A percentile compares a stretch with the other conserved stretches of the same genome.
Evolutionary conservation across 2,888 invertebrate species (phyloP).

Genomic region (Mystacides longicornis): DNA sequence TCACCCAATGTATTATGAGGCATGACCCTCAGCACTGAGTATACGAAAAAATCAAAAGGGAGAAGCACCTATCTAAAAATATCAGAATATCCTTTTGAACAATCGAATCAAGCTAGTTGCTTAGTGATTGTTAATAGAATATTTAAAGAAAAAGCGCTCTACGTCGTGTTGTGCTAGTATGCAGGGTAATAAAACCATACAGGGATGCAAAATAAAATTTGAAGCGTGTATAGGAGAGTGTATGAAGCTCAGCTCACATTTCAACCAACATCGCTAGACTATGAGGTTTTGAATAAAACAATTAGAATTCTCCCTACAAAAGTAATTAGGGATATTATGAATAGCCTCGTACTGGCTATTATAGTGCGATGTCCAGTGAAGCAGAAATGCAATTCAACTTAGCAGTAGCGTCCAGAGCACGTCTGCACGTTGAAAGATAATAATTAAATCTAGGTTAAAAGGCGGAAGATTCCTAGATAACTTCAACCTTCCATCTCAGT

Average conservation of each 20-base stretch:
- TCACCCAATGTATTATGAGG: too few species aligned
- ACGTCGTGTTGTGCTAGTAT: neutral
- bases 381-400: constrained; percentile 14
- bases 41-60: too few species aligned
- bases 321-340: constrained; percentile 28
- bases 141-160: too few species aligned
- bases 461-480: neutral
- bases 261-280: constrained; percentile 11
- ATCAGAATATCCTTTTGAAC: too few species aligned
- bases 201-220: neutral
- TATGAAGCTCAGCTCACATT: constrained; percentile 15
- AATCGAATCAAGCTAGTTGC: too few species aligned
- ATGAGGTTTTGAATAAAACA: constrained; percentile 26
- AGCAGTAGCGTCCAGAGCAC: too few species aligned
- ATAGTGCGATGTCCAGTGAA: constrained; percentile 17
- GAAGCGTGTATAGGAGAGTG: neutral
- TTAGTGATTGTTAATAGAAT: too few species aligned
- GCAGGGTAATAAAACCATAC: neutral
- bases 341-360: constrained; percentile 23
- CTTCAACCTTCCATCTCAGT: neutral
- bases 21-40: too few species aligned
- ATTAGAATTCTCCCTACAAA: constrained; percentile 27
- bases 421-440: neutral
- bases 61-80: too few species aligned
- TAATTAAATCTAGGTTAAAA: neutral